These are phyloP conservation scores for Thereva unica DNA, from an alignment of 2,888 invertebrate species.

Conservation along the genomic window DNA sequence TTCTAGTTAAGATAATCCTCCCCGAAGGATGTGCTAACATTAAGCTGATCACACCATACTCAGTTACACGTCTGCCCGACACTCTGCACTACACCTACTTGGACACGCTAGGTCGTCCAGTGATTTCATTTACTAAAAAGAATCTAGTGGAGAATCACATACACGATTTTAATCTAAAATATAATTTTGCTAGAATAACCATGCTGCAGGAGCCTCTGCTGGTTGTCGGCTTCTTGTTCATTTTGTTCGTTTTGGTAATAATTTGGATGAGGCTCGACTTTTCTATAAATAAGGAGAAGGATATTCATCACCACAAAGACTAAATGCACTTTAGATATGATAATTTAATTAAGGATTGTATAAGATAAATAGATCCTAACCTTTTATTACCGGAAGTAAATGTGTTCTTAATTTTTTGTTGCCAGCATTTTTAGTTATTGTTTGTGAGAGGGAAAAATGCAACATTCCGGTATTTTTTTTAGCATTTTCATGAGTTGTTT, in stretches of 20 bases:
- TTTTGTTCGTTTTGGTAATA: conserved; percentile 89
- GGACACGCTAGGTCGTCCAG: conserved; percentile 91
- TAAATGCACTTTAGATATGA: conserved; percentile 43
- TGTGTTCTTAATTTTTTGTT: not conserved
- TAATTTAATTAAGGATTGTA: not conserved
- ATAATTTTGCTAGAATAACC: conserved; percentile 81
- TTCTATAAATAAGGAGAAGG: conserved; percentile 78
- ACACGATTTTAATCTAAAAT: conserved; percentile 88
- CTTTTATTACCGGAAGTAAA: not conserved
- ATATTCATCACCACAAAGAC: conserved; percentile 60
- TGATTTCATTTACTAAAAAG: conserved; percentile 76
- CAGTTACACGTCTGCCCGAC: conserved; percentile 74
- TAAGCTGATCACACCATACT: conserved; percentile 79
- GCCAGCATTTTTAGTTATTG: not conserved
- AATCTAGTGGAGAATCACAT: conserved; percentile 97
- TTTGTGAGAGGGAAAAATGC: not conserved
- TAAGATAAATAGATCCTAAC: too few relatives aligned
- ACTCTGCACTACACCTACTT: conserved; percentile 88
- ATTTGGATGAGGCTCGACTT: conserved; percentile 95
- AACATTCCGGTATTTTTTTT: conserved; percentile 3
- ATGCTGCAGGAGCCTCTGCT: conserved; percentile 94
- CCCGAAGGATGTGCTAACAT: conserved; percentile 91
- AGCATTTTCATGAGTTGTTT: not conserved
- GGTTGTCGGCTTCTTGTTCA: conserved; percentile 84
- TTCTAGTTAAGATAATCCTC: conserved; percentile 84